Percentiles rank a stretch among this genome's conserved stretches.
phyloP scores from a whole-genome alignment of 2,797 vertebrate species.

The Pelochelys cantorii region DNA sequence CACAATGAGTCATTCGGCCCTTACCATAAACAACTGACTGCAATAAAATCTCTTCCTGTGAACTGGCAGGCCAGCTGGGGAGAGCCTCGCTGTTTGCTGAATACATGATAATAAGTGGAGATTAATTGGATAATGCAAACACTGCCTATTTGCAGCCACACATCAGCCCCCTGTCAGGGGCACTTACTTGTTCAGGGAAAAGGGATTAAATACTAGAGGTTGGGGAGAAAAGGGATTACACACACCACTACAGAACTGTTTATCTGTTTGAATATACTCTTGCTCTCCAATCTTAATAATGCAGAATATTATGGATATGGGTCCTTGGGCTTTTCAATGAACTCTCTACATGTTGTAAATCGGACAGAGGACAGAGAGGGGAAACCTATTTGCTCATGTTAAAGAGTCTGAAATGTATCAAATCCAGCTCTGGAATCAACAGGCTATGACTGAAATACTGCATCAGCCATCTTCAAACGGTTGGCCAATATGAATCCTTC shows the following conservation, averaged over 20 bases:
- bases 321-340: constrained; percentile 51
- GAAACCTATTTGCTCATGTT: constrained; percentile 30
- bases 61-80: constrained; percentile 72
- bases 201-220: constrained; percentile 76
- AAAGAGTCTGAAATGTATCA: neutral
- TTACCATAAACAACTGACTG: constrained; percentile 83
- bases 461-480: neutral
- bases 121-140: constrained; percentile 83
- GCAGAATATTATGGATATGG: constrained; percentile 38
- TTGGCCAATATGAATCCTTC: neutral
- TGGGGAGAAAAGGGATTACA: constrained; percentile 76
- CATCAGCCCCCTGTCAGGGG: constrained; percentile 72
- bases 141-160: constrained; percentile 80
- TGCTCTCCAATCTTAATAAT: constrained; percentile 47
- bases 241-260: constrained; percentile 45
- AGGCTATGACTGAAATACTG: neutral
- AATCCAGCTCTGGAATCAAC: neutral
- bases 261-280: constrained; percentile 66
- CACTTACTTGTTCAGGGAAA: constrained; percentile 76
- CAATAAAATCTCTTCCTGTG: constrained; percentile 84
- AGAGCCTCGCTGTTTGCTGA: constrained; percentile 78
- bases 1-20: constrained; percentile 82
- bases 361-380: neutral
- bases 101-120: constrained; percentile 84
- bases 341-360: constrained; percentile 6